phyloP scores from a whole-genome alignment of 2,113 vertebrate genomes.

The Crotalus helleri region DNA sequence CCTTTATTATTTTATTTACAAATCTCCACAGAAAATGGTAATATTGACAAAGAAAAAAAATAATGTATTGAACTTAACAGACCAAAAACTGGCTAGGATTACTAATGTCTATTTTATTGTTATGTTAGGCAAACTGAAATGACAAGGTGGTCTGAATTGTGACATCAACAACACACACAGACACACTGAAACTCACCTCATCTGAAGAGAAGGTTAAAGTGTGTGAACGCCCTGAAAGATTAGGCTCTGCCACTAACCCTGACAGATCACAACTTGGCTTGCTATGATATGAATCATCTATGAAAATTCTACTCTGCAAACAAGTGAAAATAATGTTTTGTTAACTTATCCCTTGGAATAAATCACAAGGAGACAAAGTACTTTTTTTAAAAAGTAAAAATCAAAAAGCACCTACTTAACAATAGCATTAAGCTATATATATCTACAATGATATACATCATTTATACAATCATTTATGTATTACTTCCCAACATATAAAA shows the following conservation, averaged over 20 bases:
- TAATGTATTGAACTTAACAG: not conserved
- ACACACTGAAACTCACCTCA: slow-evolving; percentile 85
- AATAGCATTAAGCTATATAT: not conserved
- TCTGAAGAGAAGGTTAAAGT: slow-evolving; percentile 94
- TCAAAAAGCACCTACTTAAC: not conserved
- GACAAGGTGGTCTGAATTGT: slow-evolving; percentile 39
- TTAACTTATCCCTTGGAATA: slow-evolving; percentile 71
- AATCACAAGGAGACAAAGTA: slow-evolving; percentile 58
- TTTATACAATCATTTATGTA: slow-evolving; percentile 19
- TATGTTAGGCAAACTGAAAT: slow-evolving; percentile 32
- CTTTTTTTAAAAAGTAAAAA: slow-evolving; percentile 15
- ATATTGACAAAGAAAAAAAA: not conserved
- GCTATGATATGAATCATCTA: slow-evolving; percentile 88
- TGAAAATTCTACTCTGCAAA: slow-evolving; percentile 91
- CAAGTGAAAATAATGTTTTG: slow-evolving; percentile 84
- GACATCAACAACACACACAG: slow-evolving; percentile 65
- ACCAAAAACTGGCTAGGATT: not conserved
- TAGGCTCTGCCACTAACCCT: slow-evolving; percentile 91
- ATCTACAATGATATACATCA: not conserved
- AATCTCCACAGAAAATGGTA: not conserved
- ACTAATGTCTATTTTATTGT: slow-evolving; percentile 19
- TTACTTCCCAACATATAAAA: not conserved
- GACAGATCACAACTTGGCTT: slow-evolving; percentile 85
- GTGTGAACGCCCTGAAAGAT: slow-evolving; percentile 89
- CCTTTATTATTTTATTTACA: slow-evolving; percentile 2